Percentiles rank a stretch among this genome's conserved stretches.
Evolutionary conservation across 2,113 vertebrate species (phyloP).

Genomic region (Myodes glareolus): DNA sequence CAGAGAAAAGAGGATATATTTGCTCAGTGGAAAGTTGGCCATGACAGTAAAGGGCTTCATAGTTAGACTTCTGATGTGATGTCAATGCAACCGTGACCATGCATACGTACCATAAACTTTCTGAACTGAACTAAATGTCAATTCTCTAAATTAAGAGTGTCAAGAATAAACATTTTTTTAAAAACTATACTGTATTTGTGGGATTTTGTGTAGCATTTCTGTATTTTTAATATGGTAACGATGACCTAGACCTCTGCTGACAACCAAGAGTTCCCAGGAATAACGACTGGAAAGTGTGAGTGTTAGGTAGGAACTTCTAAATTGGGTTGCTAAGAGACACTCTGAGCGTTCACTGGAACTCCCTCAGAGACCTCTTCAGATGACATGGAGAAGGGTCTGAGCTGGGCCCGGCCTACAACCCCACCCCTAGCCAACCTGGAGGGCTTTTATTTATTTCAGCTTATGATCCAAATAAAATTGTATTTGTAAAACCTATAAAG

Average conservation of each 20-base stretch:
- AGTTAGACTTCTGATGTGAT: not conserved
- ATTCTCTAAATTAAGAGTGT: constrained; percentile 40
- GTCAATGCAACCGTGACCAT: not conserved
- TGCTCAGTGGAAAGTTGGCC: not conserved
- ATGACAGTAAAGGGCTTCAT: not conserved
- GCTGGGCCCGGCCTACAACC: not conserved
- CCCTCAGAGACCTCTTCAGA: constrained; percentile 59
- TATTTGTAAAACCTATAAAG: constrained; percentile 56
- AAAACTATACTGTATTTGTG: constrained; percentile 2
- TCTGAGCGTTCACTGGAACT: constrained; percentile 34
- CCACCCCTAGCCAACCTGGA: not conserved
- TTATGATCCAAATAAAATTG: constrained; percentile 43
- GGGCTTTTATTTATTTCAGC: constrained; percentile 14
- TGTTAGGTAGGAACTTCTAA: constrained; percentile 50
- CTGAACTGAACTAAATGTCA: not conserved
- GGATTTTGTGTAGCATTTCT: constrained; percentile 2
- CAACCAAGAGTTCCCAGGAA: constrained; percentile 17
- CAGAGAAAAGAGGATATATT: not conserved
- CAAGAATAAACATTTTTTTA: not conserved
- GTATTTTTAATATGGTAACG: not conserved
- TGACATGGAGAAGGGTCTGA: not conserved
- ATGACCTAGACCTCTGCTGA: not conserved
- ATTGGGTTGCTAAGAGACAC: constrained; percentile 68
- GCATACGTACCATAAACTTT: not conserved
- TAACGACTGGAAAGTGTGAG: constrained; percentile 29